Evolutionary conservation across 1,140 invertebrate species (phyloP).

Genomic region (Frieseomelitta varia): DNA sequence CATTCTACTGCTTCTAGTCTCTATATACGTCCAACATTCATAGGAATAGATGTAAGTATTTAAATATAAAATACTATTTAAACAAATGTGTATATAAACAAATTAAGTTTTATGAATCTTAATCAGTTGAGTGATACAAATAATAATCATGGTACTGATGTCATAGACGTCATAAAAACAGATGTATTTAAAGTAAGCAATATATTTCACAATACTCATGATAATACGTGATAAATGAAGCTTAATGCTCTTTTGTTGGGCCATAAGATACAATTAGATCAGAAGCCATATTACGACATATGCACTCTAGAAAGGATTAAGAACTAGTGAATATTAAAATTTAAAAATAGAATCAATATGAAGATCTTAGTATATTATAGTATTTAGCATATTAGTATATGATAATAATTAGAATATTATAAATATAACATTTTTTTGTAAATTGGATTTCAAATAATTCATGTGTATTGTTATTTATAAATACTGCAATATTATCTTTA

Average conservation of each 20-base stretch:
- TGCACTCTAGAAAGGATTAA: neutral
- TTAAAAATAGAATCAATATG: neutral
- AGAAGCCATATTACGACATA: slow-evolving; percentile 7
- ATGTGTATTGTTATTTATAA: neutral
- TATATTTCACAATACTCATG: slow-evolving; percentile 66
- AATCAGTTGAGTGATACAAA: slow-evolving; percentile 34
- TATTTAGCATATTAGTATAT: neutral
- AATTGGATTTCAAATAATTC: neutral
- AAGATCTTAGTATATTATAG: neutral
- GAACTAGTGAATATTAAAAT: neutral
- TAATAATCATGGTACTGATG: slow-evolving; percentile 55
- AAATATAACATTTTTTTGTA: neutral
- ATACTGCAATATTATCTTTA: slow-evolving; percentile 13
- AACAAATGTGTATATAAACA: slow-evolving; percentile 10
- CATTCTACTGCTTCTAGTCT: slow-evolving; percentile 93
- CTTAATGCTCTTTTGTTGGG: slow-evolving; percentile 52
- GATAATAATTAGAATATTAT: neutral
- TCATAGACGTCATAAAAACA: slow-evolving; percentile 62
- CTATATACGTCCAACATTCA: slow-evolving; percentile 97
- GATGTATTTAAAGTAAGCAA: slow-evolving; percentile 45
- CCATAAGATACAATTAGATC: slow-evolving; percentile 33
- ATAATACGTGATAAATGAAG: slow-evolving; percentile 64
- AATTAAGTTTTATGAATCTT: slow-evolving; percentile 36
- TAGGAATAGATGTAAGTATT: slow-evolving; percentile 95
- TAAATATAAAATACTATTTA: slow-evolving; percentile 27